Percentiles rank a stretch among this genome's conserved stretches.
Conservation (phyloP, 2,797 vertebrate species). For the Lithobates pipiens region DNA sequence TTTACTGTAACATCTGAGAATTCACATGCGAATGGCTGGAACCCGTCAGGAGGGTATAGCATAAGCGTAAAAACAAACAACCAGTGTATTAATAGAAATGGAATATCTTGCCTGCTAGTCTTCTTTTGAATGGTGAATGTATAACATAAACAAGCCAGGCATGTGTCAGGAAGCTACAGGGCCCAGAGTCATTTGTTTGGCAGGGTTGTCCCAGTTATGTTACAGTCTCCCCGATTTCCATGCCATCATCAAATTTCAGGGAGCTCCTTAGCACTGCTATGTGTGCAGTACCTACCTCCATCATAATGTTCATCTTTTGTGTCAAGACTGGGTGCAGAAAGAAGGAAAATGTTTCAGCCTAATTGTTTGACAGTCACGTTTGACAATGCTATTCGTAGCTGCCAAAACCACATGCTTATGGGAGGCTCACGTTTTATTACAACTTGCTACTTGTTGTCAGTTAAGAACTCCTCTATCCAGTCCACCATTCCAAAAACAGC, state of each 20-base stretch:
- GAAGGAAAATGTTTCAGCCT: slow-evolving; percentile 68
- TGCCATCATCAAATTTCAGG: slow-evolving; percentile 49
- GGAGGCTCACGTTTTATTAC: slow-evolving; percentile 77
- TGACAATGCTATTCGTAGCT: slow-evolving; percentile 52
- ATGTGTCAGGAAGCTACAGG: slow-evolving; percentile 52
- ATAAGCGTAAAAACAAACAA: slow-evolving; percentile 49
- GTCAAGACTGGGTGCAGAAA: slow-evolving; percentile 63
- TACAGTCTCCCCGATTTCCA: background rate
- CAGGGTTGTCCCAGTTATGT: slow-evolving; percentile 62
- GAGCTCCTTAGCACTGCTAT: slow-evolving; percentile 46
- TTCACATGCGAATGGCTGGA: slow-evolving; percentile 34
- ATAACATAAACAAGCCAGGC: slow-evolving; percentile 51
- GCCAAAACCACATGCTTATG: slow-evolving; percentile 56
- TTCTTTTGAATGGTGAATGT: slow-evolving; percentile 50
- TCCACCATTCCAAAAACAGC: slow-evolving; percentile 76
- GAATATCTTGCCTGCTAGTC: slow-evolving; percentile 50
- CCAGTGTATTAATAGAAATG: slow-evolving; percentile 52
- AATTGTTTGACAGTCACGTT: slow-evolving; percentile 63
- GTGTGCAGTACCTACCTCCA: background rate
- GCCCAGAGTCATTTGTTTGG: slow-evolving; percentile 21
- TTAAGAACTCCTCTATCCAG: slow-evolving; percentile 68
- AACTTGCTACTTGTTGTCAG: slow-evolving; percentile 74
- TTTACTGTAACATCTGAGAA: slow-evolving; percentile 26
- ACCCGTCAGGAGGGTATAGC: slow-evolving; percentile 44
- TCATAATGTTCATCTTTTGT: slow-evolving; percentile 4